Base-by-base conservation (phyloP, 2,113 vertebrate genomes). In the Arizona elegans region DNA sequence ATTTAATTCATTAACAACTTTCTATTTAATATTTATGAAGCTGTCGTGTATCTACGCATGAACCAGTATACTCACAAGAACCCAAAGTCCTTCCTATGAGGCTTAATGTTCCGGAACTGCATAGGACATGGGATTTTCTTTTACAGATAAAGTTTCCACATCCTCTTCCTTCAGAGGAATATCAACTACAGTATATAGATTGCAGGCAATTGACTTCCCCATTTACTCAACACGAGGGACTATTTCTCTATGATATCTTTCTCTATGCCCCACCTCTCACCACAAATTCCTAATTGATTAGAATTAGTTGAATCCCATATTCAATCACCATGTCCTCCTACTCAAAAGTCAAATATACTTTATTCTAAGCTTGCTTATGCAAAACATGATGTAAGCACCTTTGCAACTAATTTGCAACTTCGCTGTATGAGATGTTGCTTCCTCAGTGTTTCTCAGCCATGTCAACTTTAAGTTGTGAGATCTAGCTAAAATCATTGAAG, bases 1-100 rank as follows among this genome's bases (percentile, higher is more conserved):
- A 96, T 95, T 92, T 94, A 89, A 55, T 89, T 89, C 94, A 94
- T 92, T 52, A 1, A 94, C 81, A 92, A 0, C 29, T 90, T 87
- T 43, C 88, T 88, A 86, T 94, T 95, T 75, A 89, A 47, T 94
- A 91, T 93, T 93, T 92, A 81, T 5, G 47, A 88, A 89, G 23
- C 0, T 93, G 89, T 15, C 62, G 75, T 55, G 33, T 70, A 94
- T 94, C 88, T 0, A 33, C 33, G 38, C 55, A 55, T 58, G 87
- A 93, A 0, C n/a, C 52, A 26, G 33, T 19, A 90, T 59, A 52
- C 91, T 91, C 87, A 53, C 23, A 29, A 52, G 33, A 91, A 12
- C 7, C 12, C 62, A 86, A 43, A 94, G 81, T 47, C 88, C 90
- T 92, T 29, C 38, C n/a, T 38, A 43, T 13, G 86, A 19, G 70